Evolutionary conservation across 2,113 vertebrate genomes (phyloP), one percentile per base, ranked within the genome.

Genomic region (Syrmaticus mikado): DNA sequence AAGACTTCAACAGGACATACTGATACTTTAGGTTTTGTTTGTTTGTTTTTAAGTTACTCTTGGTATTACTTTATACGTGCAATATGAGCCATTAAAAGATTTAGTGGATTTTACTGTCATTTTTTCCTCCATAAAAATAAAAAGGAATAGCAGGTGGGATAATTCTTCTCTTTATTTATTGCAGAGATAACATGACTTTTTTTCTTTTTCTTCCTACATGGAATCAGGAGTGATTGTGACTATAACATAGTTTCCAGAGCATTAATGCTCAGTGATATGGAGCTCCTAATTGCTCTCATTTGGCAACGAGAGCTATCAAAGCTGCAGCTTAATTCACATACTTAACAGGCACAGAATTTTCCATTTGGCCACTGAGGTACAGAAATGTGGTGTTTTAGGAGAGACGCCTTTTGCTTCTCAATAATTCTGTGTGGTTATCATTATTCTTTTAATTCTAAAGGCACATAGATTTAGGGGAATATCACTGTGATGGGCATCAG

Each of bases 401-500:
- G 66, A 82, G 62, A 95, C 57, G 82, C 24, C n/a, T 36, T 93
- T 94, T 91, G 52, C 32, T 78, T 95, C 91, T 88, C 82, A 77
- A 22, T 50, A 64, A 36, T 62, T 60, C 38, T 85, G 40, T 75
- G 40, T 75, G 80, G 66, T 92, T 85, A 87, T 76, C 87, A 85
- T 93, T 96, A 76, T 94, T 93, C 38, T 92, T 93, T 74, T 94
- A 50, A 55, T 90, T 11, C 13, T 30, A 93, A 72, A 86, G 46
- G 75, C 57, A 81, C 86, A 82, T 8, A 0, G 0, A 28, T 70
- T 89, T 53, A 76, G 91, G 78, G 90, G 83, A 87, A 90, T 60
- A 89, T 89, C 4, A 3, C 77, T 61, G 27, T 83, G 91, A 89
- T 81, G 92, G 86, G 60, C 65, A 90, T 64, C 41, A 95, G 38